A percentile compares a stretch with the other conserved stretches of the same genome.
Conservation (phyloP, 2,113 vertebrate genomes). For the Rhegmatorhina hoffmannsi region DNA sequence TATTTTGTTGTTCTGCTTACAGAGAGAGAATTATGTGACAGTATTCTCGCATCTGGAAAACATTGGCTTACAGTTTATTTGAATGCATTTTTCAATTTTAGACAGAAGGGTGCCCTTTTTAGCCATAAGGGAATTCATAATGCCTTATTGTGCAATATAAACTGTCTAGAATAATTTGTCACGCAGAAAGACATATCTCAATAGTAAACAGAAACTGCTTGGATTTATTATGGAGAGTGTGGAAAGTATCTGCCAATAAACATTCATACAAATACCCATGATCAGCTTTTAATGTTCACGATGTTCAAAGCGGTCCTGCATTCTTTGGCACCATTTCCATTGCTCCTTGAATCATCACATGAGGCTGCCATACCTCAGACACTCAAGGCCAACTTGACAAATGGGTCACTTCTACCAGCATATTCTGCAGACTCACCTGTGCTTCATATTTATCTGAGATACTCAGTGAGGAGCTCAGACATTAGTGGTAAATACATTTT, state of each 20-base stretch:
- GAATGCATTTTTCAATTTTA: slow-evolving; percentile 53
- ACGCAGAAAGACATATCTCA: not conserved
- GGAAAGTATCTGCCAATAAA: not conserved
- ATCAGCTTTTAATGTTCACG: not conserved
- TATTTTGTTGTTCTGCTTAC: slow-evolving; percentile 28
- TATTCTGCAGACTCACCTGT: not conserved
- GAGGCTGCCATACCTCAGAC: not conserved
- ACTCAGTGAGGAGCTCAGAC: not conserved
- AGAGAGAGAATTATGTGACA: slow-evolving; percentile 45
- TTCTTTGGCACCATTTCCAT: not conserved
- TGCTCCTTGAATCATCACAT: not conserved
- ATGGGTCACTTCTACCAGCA: not conserved
- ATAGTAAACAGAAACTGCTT: slow-evolving; percentile 40
- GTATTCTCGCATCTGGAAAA: slow-evolving; percentile 56
- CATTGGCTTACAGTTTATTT: slow-evolving; percentile 54
- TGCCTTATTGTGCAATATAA: slow-evolving; percentile 46
- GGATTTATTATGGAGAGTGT: slow-evolving; percentile 1
- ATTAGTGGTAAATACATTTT: not conserved
- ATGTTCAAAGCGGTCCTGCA: not conserved
- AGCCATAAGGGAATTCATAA: slow-evolving; percentile 40
- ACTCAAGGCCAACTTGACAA: not conserved
- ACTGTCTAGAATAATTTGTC: slow-evolving; percentile 48
- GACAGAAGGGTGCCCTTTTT: slow-evolving; percentile 49
- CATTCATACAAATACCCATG: not conserved
- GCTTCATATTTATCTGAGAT: not conserved